Evolutionary conservation across 2,888 invertebrate species (phyloP).

Genomic region (Plusia festucae): DNA sequence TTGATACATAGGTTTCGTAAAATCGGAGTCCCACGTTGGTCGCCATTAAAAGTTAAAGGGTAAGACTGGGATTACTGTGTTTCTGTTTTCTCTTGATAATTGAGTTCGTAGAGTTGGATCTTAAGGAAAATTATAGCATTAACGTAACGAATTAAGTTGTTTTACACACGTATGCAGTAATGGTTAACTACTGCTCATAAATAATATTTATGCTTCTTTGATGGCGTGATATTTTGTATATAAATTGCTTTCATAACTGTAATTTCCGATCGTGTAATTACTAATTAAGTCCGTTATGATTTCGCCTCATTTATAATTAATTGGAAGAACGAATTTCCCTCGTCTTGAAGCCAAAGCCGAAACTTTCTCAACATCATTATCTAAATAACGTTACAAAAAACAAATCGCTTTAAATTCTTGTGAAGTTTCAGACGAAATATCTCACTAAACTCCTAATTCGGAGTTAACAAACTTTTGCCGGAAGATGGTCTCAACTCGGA

Average conservation of each 20-base stretch:
- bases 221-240: constrained; percentile 12
- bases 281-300: constrained; percentile 31
- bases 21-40: constrained; percentile 50
- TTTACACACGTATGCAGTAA: neutral
- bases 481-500: constrained; percentile 38
- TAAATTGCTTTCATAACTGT: constrained; percentile 16
- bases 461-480: constrained; percentile 46
- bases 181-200: neutral
- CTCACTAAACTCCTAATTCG: constrained; percentile 43
- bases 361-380: constrained; percentile 25
- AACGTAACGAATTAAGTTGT: constrained; percentile 17
- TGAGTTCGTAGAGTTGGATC: constrained; percentile 29
- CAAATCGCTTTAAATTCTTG: constrained; percentile 34
- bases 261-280: constrained; percentile 37
- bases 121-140: constrained; percentile 18
- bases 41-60: constrained; percentile 56
- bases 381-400: constrained; percentile 42
- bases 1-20: constrained; percentile 53
- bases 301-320: constrained; percentile 11
- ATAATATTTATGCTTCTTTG: constrained; percentile 11
- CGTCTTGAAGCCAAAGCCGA: neutral
- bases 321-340: constrained; percentile 3
- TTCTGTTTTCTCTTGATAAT: constrained; percentile 53
- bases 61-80: constrained; percentile 57
- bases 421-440: constrained; percentile 38